Evolutionary conservation across 2,797 vertebrate species (phyloP), one percentile per base, ranked within the genome.

Genomic region (Gymnothorax javanicus): DNA sequence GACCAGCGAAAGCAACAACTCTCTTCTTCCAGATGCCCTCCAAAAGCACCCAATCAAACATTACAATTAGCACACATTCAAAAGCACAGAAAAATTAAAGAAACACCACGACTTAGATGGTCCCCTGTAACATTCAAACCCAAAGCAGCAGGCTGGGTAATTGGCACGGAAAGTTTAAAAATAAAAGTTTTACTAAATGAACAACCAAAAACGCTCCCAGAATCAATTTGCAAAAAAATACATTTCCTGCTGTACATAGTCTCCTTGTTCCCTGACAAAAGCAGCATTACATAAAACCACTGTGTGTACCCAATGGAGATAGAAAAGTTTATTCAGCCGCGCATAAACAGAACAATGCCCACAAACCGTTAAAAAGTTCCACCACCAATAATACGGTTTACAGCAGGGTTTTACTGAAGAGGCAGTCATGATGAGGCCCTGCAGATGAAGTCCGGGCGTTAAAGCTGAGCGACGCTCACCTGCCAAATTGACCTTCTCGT

Each of bases 401-500:
- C 11, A 0, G 17, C 9, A 27, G 8, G 7, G n/a, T 9, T 6
- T 33, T 27, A 71, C 7, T 71, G 12, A 27, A 25, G 27, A 13
- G 7, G n/a, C 23, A 23, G 62, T 64, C 15, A 58, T 20, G 58
- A 11, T 17, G 27, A 12, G 17, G 82, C 17, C 9, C 12, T 6
- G 20, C 9, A 7, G 15, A 43, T 12, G 71, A 57, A 4, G 15
- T 7, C 33, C 8, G 64, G 11, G 15, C 15, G n/a, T 27, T 23
- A 15, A 25, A 20, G 25, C 23, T 15, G 20, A 56, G 15, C 4
- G 6, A 86, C 82, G 92, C 96, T n/a, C 93, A 99, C 98, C 98
- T 94, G 98, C 98, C 90, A 99, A 97, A 90, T 99, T 99, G 84
- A 99, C 96, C 90, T 99, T 99, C 89, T 99, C 98, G 0, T 93